These are phyloP conservation scores for Prolemur simus DNA, from an alignment of 2,113 vertebrate genomes.

Conservation along the genomic window DNA sequence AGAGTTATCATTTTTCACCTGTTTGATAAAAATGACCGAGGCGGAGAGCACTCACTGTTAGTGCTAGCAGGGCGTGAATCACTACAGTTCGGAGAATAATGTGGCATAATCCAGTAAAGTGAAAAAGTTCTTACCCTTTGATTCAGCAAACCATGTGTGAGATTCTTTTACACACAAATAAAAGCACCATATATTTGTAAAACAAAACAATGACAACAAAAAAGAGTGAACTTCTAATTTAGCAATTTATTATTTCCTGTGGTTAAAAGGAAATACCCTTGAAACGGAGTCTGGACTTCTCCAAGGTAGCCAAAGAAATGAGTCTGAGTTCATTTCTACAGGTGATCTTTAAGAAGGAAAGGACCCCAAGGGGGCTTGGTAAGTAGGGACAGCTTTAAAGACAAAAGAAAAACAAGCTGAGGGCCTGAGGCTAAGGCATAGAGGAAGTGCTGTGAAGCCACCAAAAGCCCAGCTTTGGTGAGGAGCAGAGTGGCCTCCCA, in stretches of 20 bases:
- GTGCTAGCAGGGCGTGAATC: background rate
- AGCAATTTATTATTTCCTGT: background rate
- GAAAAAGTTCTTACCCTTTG: background rate
- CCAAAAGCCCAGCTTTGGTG: background rate
- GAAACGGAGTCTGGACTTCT: background rate
- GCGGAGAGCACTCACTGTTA: background rate
- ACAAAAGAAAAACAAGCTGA: constrained; percentile 3
- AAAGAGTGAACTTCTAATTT: background rate
- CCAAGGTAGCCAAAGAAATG: too few relatives aligned
- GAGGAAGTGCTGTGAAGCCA: background rate
- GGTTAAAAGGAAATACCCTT: background rate
- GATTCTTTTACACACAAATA: background rate
- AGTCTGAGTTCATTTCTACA: background rate
- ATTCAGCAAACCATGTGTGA: background rate
- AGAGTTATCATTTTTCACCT: background rate
- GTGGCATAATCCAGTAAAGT: background rate
- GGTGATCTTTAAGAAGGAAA: background rate
- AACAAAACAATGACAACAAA: background rate
- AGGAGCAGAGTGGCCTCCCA: background rate
- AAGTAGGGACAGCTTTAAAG: background rate
- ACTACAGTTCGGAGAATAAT: background rate
- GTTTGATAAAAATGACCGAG: background rate
- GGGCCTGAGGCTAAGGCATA: background rate
- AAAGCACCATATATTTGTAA: background rate
- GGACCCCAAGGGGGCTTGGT: background rate